phyloP scores from a whole-genome alignment of 2,113 vertebrate genomes.

The Chauna torquata region DNA sequence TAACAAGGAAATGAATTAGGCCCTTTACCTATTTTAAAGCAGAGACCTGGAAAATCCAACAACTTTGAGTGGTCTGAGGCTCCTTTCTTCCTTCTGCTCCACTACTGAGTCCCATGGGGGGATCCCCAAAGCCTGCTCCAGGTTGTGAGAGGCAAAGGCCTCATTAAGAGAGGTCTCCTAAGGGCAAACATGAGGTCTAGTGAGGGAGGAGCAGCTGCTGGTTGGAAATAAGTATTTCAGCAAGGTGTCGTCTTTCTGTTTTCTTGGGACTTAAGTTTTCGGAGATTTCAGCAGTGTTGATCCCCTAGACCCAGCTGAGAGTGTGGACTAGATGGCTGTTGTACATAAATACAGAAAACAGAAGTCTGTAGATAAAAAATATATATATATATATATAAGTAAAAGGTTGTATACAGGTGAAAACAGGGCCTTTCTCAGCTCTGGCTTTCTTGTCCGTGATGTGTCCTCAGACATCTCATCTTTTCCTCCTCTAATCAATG shows the following conservation, averaged over 20 bases:
- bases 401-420: fast-evolving
- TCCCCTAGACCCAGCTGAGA: not conserved
- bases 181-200: not conserved
- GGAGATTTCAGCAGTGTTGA: not conserved
- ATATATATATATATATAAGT: no score
- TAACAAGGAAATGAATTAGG: slow-evolving; percentile 38
- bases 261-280: not conserved
- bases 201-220: not conserved
- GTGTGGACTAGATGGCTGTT: no score
- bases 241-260: fast-evolving
- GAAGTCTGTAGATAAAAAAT: no score
- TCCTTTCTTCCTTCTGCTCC: not conserved
- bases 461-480: not conserved
- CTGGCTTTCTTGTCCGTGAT: fast-evolving
- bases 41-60: not conserved
- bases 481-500: not conserved
- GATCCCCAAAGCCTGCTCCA: not conserved
- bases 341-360: no score
- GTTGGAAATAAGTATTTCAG: not conserved
- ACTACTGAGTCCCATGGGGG: fast-evolving
- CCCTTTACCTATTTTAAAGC: not conserved
- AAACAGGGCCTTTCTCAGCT: fast-evolving
- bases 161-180: not conserved
- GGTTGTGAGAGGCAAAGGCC: not conserved
- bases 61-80: not conserved